phyloP scores from a whole-genome alignment of 2,797 vertebrate species.

The Rallus crepitans region DNA sequence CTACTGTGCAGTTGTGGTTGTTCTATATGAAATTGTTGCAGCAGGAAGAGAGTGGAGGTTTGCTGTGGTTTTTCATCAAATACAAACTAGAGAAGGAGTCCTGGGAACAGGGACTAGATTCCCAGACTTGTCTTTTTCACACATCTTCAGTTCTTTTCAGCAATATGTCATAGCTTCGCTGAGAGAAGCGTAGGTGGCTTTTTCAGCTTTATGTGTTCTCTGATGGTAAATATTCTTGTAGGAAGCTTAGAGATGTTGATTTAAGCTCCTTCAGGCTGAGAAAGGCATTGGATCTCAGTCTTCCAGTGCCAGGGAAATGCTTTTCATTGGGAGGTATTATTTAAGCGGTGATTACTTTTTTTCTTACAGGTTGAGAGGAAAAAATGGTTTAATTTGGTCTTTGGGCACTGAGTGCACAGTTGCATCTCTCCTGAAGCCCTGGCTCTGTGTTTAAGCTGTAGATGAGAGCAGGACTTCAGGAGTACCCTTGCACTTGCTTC shows the following conservation, averaged over 20 bases:
- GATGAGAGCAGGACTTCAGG: neutral
- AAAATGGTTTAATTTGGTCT: neutral
- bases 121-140: neutral
- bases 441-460: neutral
- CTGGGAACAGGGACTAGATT: neutral
- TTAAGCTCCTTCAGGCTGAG: neutral
- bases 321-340: neutral
- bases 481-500: neutral
- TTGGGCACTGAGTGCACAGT: accelerated
- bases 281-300: neutral
- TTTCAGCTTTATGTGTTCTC: neutral
- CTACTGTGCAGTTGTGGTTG: neutral
- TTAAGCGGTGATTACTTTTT: neutral
- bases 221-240: neutral
- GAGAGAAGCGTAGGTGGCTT: accelerated
- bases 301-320: neutral
- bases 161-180: neutral
- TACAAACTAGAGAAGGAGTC: neutral
- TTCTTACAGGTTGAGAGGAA: neutral
- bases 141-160: neutral
- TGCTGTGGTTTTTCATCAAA: neutral
- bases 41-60: neutral
- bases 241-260: neutral
- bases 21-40: neutral
- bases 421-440: neutral